These are phyloP conservation scores for Pangasius macronema DNA, from an alignment of 2,797 vertebrate species.

Conservation along the genomic window DNA sequence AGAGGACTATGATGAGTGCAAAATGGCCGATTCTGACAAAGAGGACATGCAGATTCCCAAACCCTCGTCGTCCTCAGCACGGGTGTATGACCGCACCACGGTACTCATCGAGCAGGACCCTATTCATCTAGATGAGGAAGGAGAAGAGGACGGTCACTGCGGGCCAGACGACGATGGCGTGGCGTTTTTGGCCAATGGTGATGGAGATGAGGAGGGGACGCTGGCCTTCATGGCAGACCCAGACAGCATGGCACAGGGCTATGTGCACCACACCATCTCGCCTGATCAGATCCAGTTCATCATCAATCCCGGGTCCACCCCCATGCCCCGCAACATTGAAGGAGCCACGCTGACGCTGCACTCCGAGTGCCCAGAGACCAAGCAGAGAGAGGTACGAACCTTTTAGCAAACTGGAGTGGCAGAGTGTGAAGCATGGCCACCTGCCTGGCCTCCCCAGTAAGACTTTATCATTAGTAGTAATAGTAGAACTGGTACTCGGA, in stretches of 20 bases:
- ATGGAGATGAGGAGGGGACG: conserved; percentile 87
- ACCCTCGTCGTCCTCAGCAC: conserved; percentile 81
- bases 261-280: conserved; percentile 98
- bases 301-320: conserved; percentile 98
- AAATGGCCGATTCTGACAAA: conserved; percentile 83
- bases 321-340: conserved; percentile 98
- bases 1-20: conserved; percentile 73
- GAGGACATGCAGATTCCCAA: conserved; percentile 80
- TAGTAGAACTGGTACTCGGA: neutral
- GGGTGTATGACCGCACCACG: conserved; percentile 93
- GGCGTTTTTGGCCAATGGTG: conserved; percentile 86
- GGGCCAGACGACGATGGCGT: conserved; percentile 80
- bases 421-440: neutral
- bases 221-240: conserved; percentile 88
- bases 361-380: conserved; percentile 97
- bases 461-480: neutral
- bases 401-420: neutral
- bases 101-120: conserved; percentile 98
- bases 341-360: conserved; percentile 96
- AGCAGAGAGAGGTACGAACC: conserved; percentile 88
- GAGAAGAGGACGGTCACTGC: conserved; percentile 87
- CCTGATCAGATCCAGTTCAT: conserved; percentile 97
- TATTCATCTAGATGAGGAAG: conserved; percentile 89
- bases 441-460: neutral
- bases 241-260: conserved; percentile 96